Conservation (phyloP, 2,113 vertebrate species). For the Oryctolagus cuniculus region DNA sequence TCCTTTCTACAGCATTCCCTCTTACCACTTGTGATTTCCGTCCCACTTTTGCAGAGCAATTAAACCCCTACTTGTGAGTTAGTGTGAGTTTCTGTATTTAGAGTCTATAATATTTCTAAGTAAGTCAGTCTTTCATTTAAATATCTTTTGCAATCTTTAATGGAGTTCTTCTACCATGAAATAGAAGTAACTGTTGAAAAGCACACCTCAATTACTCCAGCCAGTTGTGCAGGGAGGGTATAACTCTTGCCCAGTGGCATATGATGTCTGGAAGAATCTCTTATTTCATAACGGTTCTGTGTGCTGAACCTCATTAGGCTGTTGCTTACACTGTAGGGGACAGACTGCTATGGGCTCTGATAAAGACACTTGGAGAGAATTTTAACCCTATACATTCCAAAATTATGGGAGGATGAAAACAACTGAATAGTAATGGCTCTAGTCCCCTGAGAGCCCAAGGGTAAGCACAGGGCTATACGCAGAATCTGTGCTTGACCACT, state of each 20-base stretch:
- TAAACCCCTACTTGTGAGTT: background rate
- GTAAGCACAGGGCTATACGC: background rate
- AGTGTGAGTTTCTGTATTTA: background rate
- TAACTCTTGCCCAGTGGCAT: background rate
- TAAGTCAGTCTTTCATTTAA: conserved; percentile 38
- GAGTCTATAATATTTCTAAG: conserved; percentile 20
- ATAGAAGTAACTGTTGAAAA: background rate
- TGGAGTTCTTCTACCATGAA: conserved; percentile 7
- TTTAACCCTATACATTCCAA: background rate
- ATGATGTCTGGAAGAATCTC: conserved; percentile 4
- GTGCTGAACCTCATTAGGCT: conserved; percentile 23
- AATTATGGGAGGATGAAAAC: conserved; percentile 1
- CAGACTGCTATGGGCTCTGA: background rate
- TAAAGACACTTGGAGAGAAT: background rate
- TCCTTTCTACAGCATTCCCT: background rate
- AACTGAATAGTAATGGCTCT: background rate
- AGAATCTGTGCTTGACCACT: background rate
- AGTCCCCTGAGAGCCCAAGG: background rate
- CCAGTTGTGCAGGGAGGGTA: background rate
- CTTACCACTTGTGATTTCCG: conserved; percentile 14
- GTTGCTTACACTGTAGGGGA: background rate
- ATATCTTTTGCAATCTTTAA: conserved; percentile 43
- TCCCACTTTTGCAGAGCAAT: conserved; percentile 4
- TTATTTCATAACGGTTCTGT: background rate
- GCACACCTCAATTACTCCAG: background rate